Percentiles rank a stretch among this genome's conserved stretches.
Conservation (phyloP, 2,888 invertebrate genomes). For the Drosophila monieri region DNA sequence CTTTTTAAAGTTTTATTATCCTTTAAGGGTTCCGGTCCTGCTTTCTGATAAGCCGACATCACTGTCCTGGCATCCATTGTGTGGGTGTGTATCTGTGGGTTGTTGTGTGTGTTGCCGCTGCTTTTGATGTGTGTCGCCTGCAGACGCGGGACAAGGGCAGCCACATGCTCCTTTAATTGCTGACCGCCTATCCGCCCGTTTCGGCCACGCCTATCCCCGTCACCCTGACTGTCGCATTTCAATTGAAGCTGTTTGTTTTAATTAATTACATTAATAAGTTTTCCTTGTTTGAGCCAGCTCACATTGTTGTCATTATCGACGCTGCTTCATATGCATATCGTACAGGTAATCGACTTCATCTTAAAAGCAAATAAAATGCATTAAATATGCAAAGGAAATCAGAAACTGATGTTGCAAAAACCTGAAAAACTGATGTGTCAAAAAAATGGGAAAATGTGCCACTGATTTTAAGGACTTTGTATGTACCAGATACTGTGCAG, state of each 20-base stretch:
- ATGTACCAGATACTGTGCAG: constrained; percentile 17
- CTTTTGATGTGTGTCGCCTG: constrained; percentile 62
- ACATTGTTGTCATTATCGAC: constrained; percentile 47
- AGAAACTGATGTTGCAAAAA: constrained; percentile 51
- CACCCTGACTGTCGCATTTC: constrained; percentile 40
- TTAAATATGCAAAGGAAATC: not conserved
- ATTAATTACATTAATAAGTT: constrained; percentile 74
- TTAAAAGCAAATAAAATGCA: constrained; percentile 7
- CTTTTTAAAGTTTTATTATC: not conserved
- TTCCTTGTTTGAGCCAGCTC: constrained; percentile 57
- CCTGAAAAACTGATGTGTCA: no score
- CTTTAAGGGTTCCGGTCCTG: not conserved
- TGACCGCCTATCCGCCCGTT: constrained; percentile 26
- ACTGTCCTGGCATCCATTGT: constrained; percentile 16
- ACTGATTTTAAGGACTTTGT: not conserved
- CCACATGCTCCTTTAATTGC: constrained; percentile 73
- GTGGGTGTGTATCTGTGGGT: constrained; percentile 40
- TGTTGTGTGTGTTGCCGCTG: constrained; percentile 52
- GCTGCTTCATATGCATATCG: constrained; percentile 14
- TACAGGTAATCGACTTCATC: constrained; percentile 37
- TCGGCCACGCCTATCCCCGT: constrained; percentile 7
- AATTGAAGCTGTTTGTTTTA: constrained; percentile 71
- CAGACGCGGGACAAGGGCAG: constrained; percentile 52
- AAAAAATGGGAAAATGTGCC: constrained; percentile 1
- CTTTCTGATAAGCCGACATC: constrained; percentile 5